These are phyloP conservation scores for Catocala fraxini DNA, from an alignment of 2,888 invertebrate species.

Conservation along the genomic window DNA sequence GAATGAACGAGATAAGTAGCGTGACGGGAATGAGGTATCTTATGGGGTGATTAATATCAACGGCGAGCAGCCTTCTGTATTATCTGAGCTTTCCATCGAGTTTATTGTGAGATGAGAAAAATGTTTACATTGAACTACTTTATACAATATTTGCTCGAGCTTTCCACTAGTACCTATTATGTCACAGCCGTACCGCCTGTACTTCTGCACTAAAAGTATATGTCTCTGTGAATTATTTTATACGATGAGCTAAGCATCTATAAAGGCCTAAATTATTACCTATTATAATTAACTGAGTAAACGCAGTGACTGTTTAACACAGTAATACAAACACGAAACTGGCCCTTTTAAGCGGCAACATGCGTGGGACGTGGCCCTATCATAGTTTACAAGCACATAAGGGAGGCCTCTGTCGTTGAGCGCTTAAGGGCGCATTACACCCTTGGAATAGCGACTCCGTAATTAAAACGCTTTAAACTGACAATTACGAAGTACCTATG, in stretches of 20 bases:
- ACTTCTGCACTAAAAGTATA: conserved; percentile 22
- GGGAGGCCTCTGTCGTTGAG: conserved; percentile 64
- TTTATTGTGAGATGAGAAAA: conserved; percentile 4
- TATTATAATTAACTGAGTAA: conserved; percentile 64
- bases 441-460: conserved; percentile 79
- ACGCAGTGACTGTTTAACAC: conserved; percentile 64
- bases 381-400: conserved; percentile 80
- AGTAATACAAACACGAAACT: conserved; percentile 66
- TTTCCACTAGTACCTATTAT: conserved; percentile 1
- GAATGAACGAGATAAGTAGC: conserved; percentile 58
- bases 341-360: conserved; percentile 62
- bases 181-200: conserved; percentile 11
- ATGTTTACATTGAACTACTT: conserved; percentile 9
- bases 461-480: conserved; percentile 85
- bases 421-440: conserved; percentile 81
- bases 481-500: conserved; percentile 76
- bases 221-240: conserved; percentile 36
- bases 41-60: conserved; percentile 47
- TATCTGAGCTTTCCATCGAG: conserved; percentile 28
- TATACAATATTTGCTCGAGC: conserved; percentile 16
- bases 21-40: conserved; percentile 54
- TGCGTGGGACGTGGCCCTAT: conserved; percentile 64
- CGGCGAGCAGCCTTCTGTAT: conserved; percentile 27
- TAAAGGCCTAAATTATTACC: conserved; percentile 48
- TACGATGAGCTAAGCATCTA: conserved; percentile 29